Percentiles rank a stretch among this genome's conserved stretches.
Conservation (phyloP, 1,140 invertebrate species). For the Brachionus manjavacas region DNA sequence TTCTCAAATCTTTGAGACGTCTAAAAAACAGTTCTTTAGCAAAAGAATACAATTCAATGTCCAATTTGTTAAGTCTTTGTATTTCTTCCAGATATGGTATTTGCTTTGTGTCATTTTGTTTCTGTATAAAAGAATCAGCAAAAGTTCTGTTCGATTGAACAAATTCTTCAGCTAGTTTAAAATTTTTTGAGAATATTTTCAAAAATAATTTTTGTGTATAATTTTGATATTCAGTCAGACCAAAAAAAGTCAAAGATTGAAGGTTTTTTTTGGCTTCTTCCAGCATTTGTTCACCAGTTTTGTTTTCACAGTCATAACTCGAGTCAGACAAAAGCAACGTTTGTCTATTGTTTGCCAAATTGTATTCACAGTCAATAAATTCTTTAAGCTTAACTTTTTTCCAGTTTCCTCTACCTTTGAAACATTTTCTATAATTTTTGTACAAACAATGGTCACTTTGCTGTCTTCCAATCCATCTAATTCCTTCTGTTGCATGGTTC, state of each 20-base stretch:
- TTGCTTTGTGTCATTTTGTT: conserved; percentile 70
- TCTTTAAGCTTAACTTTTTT: conserved; percentile 63
- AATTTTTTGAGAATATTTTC: neutral
- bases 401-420: neutral
- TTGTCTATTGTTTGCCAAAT: conserved; percentile 90
- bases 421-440: neutral
- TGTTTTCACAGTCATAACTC: conserved; percentile 67
- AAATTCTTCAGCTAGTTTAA: neutral
- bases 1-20: conserved; percentile 66
- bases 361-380: conserved; percentile 81
- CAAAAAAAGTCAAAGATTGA: conserved; percentile 89
- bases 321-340: conserved; percentile 81
- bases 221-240: conserved; percentile 88
- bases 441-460: neutral
- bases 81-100: conserved; percentile 82
- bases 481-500: neutral
- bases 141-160: neutral
- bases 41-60: conserved; percentile 86
- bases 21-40: conserved; percentile 80
- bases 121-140: neutral
- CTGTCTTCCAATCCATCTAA: neutral
- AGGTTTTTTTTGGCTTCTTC: conserved; percentile 91
- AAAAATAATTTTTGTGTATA: conserved; percentile 55
- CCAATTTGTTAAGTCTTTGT: conserved; percentile 77
- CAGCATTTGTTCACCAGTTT: conserved; percentile 74